phyloP scores from a whole-genome alignment of 2,797 vertebrate genomes.

The Dicrostonyx torquatus region DNA sequence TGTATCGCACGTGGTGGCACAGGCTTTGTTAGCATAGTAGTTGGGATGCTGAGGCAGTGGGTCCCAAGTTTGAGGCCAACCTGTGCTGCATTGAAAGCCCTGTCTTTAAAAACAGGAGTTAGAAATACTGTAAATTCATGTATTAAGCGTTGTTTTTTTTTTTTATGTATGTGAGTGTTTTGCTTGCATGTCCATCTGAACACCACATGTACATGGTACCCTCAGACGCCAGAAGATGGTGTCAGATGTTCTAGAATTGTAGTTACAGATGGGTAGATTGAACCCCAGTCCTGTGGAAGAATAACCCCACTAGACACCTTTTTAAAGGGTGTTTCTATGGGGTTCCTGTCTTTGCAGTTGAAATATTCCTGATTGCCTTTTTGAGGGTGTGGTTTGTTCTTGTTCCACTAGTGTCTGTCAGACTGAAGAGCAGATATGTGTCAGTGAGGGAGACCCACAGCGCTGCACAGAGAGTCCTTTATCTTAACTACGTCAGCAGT shows the following conservation, averaged over 20 bases:
- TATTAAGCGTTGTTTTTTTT: background rate
- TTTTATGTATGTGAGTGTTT: background rate
- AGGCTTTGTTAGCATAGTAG: background rate
- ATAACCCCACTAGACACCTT: too few species aligned
- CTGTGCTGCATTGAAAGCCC: background rate
- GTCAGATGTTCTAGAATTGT: too few species aligned
- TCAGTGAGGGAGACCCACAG: background rate
- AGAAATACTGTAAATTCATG: background rate
- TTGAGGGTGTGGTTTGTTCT: background rate
- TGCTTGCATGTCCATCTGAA: background rate
- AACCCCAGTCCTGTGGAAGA: background rate
- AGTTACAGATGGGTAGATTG: background rate
- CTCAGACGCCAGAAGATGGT: background rate
- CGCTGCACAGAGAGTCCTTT: constrained; percentile 43
- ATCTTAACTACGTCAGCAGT: background rate
- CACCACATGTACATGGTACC: background rate
- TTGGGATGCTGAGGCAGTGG: background rate
- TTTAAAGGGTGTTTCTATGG: constrained; percentile 1
- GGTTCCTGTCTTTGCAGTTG: background rate
- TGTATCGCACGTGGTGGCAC: background rate
- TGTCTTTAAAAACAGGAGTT: background rate
- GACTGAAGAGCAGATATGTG: background rate
- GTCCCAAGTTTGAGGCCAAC: background rate
- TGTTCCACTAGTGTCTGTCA: background rate
- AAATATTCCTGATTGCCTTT: constrained; percentile 11